phyloP scores from a whole-genome alignment of 1,140 invertebrate genomes.

The Zaprionus davidi region DNA sequence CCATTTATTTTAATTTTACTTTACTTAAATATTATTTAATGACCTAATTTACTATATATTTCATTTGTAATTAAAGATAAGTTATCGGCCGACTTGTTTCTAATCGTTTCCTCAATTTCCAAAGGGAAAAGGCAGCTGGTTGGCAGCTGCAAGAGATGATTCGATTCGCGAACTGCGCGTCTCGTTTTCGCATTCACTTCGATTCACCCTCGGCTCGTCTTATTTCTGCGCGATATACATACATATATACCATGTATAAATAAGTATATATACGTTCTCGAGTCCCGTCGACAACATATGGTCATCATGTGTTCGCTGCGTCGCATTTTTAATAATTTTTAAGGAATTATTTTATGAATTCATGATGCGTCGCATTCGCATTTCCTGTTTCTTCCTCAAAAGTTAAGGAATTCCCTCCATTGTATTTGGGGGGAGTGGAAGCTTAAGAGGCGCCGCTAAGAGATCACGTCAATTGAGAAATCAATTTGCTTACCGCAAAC shows the following conservation, averaged over 20 bases:
- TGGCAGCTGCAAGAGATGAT: conserved; percentile 60
- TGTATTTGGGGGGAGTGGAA: neutral
- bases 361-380: conserved; percentile 19
- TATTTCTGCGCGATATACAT: neutral
- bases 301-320: conserved; percentile 36
- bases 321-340: conserved; percentile 40
- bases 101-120: conserved; percentile 17
- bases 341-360: conserved; percentile 42
- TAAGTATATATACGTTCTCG: neutral
- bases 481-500: conserved; percentile 26
- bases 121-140: conserved; percentile 30
- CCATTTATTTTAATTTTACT: neutral
- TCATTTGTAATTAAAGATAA: neutral
- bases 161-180: conserved; percentile 9
- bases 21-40: neutral
- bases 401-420: conserved; percentile 27
- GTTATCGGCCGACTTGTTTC: neutral
- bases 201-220: conserved; percentile 1
- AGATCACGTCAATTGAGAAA: conserved; percentile 36
- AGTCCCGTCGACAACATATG: conserved; percentile 39
- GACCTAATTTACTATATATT: neutral
- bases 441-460: conserved; percentile 7
- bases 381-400: conserved; percentile 35
- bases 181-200: conserved; percentile 3
- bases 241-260: neutral